Conservation (phyloP, 1,140 invertebrate species). For the Macrotrachela quadricornifera region DNA sequence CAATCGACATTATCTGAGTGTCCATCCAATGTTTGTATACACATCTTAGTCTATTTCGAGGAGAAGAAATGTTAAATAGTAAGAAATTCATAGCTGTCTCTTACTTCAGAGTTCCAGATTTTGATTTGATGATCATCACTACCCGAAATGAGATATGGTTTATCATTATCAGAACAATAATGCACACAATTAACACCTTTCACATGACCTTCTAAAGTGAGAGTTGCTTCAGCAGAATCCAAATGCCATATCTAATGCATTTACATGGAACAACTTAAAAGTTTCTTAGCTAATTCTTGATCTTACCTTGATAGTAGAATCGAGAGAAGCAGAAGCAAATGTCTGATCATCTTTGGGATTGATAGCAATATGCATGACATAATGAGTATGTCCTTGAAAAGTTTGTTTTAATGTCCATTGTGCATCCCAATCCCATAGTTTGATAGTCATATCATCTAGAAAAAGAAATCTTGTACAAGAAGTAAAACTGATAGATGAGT, state of each 20-base stretch:
- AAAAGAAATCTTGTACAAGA: conserved; percentile 13
- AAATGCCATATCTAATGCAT: conserved; percentile 89
- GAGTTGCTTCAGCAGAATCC: conserved; percentile 85
- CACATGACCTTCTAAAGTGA: conserved; percentile 91
- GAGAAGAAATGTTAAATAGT: conserved; percentile 11
- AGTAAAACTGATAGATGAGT: neutral
- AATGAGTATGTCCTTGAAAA: conserved; percentile 69
- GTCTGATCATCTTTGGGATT: conserved; percentile 99
- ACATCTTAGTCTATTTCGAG: conserved; percentile 96
- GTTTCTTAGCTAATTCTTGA: conserved; percentile 8
- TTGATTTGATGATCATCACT: conserved; percentile 90
- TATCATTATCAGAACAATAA: conserved; percentile 98
- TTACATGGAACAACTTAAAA: conserved; percentile 5
- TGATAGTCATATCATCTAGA: conserved; percentile 92
- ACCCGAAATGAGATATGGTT: conserved; percentile 94
- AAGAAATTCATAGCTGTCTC: no score
- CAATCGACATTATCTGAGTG: conserved; percentile 86
- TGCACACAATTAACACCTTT: conserved; percentile 98
- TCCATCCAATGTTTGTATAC: conserved; percentile 88
- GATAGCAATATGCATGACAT: conserved; percentile 98
- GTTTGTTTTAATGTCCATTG: conserved; percentile 87
- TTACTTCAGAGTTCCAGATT: conserved; percentile 87
- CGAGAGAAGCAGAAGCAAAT: conserved; percentile 93
- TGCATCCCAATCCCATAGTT: conserved; percentile 99
- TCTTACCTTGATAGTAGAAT: conserved; percentile 74